These are phyloP conservation scores for Lamprologus callipterus DNA, from an alignment of 2,113 vertebrate genomes.

Conservation along the genomic window DNA sequence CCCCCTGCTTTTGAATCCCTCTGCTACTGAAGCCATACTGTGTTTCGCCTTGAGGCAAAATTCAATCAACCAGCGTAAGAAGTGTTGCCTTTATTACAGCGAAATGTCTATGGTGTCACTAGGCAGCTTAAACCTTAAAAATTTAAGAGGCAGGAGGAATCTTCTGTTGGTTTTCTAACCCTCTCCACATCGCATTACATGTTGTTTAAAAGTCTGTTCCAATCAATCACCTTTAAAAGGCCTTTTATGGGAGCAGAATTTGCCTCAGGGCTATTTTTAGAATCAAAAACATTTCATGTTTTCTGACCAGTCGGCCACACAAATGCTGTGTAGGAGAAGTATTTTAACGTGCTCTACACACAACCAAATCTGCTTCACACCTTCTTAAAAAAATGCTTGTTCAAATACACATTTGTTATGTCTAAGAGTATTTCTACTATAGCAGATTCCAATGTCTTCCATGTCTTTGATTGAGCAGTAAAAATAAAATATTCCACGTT, in stretches of 20 bases:
- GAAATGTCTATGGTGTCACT: neutral
- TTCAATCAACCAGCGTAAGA: neutral
- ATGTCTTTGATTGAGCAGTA: neutral
- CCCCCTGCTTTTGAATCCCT: neutral
- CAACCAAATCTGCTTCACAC: neutral
- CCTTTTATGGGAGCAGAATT: constrained; percentile 46
- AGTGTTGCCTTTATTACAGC: neutral
- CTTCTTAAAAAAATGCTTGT: neutral
- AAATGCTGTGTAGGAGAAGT: neutral
- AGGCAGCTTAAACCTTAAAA: neutral
- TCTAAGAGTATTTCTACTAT: neutral
- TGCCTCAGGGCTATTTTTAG: constrained; percentile 30
- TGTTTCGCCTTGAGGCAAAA: neutral
- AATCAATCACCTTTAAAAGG: neutral
- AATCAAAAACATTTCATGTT: neutral
- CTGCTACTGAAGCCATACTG: neutral
- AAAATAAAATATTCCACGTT: neutral
- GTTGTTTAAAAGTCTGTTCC: neutral
- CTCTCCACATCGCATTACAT: neutral
- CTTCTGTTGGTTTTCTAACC: neutral
- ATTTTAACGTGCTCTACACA: neutral
- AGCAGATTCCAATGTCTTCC: neutral
- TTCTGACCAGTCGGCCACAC: neutral
- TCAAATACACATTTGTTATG: neutral
- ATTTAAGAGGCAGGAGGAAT: neutral